Evolutionary conservation across 2,797 vertebrate species (phyloP).

Genomic region (Pseudomugil tenellus): DNA sequence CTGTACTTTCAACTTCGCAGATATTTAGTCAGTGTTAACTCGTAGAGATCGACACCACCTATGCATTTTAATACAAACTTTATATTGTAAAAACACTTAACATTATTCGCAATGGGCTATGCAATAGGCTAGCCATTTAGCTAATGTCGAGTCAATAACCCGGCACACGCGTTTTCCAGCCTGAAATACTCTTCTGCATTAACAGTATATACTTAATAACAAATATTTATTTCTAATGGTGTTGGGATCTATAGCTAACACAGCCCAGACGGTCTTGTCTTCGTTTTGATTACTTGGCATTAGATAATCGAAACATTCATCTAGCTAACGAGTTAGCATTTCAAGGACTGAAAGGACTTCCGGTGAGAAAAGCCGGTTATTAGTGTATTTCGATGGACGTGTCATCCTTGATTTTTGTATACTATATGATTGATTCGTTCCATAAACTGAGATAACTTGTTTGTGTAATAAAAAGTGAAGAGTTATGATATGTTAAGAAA

Average conservation of each 20-base stretch:
- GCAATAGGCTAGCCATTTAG: slow-evolving; percentile 15
- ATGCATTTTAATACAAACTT: fast-evolving
- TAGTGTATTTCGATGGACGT: not conserved
- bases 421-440: not conserved
- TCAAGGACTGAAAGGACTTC: slow-evolving; percentile 70
- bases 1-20: fast-evolving
- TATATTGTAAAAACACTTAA: fast-evolving
- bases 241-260: not conserved
- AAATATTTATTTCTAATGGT: fast-evolving
- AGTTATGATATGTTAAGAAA: not conserved
- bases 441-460: not conserved
- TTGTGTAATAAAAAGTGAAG: not conserved
- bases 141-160: slow-evolving; percentile 18
- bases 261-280: fast-evolving
- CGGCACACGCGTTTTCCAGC: not conserved
- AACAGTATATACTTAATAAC: fast-evolving
- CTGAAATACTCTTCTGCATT: fast-evolving
- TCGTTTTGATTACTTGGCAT: fast-evolving
- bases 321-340: slow-evolving; percentile 47
- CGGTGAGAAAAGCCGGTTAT: not conserved
- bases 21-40: fast-evolving
- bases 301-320: not conserved
- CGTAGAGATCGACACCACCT: fast-evolving
- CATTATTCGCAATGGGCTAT: not conserved
- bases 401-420: not conserved